A percentile compares a stretch with the other conserved stretches of the same genome.
phyloP scores from a whole-genome alignment of 92 coral and sea anemone genomes.

The Siderastrea radians region DNA sequence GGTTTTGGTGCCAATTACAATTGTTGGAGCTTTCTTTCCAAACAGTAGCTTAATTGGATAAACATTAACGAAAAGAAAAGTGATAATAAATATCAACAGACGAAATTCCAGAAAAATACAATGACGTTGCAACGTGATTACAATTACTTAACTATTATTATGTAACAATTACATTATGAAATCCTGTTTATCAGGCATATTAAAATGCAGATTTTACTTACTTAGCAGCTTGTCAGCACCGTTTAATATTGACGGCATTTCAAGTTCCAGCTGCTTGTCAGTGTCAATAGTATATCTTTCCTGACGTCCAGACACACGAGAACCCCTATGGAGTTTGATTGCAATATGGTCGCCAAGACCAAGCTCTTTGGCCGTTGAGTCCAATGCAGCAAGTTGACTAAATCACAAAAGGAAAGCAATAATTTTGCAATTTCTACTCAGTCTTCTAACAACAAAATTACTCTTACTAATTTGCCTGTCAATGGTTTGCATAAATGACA shows the following conservation, averaged over 20 bases:
- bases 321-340: conserved; percentile 31
- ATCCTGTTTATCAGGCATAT: too few relatives aligned
- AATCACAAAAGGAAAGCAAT: background rate
- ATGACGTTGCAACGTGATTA: background rate
- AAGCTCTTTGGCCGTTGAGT: conserved; percentile 34
- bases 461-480: conserved; percentile 10
- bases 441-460: background rate
- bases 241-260: conserved; percentile 39
- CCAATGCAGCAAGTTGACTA: conserved; percentile 38
- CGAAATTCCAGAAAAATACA: background rate
- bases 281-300: conserved; percentile 44
- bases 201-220: background rate
- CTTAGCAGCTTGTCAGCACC: conserved; percentile 38
- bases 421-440: too few relatives aligned
- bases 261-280: conserved; percentile 44
- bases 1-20: conserved; percentile 19
- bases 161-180: too few relatives aligned
- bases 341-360: conserved; percentile 37
- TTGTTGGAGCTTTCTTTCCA: conserved; percentile 11
- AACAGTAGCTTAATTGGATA: conserved; percentile 17
- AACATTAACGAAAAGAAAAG: conserved; percentile 5
- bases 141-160: background rate
- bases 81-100: background rate
- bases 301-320: conserved; percentile 39
- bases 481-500: background rate